Evolutionary conservation across 2,888 invertebrate genomes (phyloP).

Genomic region (Pristionchus mayeri): DNA sequence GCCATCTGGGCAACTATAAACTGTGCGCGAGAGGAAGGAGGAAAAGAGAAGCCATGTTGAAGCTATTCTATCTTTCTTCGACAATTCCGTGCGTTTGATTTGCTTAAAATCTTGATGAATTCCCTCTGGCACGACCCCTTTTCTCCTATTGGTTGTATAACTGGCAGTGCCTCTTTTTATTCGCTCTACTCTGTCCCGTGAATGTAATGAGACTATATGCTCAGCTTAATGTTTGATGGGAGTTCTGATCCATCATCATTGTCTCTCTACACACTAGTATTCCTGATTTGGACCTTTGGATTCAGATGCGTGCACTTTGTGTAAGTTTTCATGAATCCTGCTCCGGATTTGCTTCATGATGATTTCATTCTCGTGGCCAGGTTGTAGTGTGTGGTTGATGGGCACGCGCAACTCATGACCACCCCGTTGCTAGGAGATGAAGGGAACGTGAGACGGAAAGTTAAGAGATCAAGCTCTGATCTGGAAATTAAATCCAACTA

Average conservation of each 20-base stretch:
- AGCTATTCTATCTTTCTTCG: background rate
- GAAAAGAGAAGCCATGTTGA: background rate
- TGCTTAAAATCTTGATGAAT: background rate
- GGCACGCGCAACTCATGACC: background rate
- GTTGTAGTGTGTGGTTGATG: background rate
- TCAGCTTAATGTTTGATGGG: background rate
- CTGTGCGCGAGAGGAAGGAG: background rate
- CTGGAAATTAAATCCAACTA: no score
- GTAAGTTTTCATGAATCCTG: background rate
- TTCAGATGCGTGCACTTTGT: background rate
- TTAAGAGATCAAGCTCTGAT: no score
- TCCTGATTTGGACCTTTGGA: background rate
- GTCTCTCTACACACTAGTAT: background rate
- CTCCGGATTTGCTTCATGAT: slow-evolving; percentile 4
- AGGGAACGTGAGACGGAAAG: no score
- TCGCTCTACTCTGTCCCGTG: background rate
- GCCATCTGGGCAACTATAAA: slow-evolving; percentile 9
- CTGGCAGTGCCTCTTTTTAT: slow-evolving; percentile 12
- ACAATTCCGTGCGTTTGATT: background rate
- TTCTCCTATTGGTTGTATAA: background rate
- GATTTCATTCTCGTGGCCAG: background rate
- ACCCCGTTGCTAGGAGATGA: no score
- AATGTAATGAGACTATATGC: slow-evolving; percentile 3
- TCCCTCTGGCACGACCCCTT: background rate
- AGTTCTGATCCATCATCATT: background rate